phyloP scores from a whole-genome alignment of 2,797 vertebrate genomes.

The Pseudochirops cupreus region DNA sequence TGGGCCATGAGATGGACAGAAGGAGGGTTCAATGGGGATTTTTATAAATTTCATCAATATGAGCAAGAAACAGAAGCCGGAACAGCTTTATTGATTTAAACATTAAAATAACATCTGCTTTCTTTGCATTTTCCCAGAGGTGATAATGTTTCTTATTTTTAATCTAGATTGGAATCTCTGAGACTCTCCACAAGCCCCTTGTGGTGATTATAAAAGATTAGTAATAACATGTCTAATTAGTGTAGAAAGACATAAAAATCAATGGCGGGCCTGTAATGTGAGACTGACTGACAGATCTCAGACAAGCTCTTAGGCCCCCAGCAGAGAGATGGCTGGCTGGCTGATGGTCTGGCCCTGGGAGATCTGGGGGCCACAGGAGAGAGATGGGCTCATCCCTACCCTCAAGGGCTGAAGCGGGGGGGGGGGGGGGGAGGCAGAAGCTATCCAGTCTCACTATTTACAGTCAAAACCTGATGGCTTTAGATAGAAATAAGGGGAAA shows the following conservation, averaged over 20 bases:
- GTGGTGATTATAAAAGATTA: constrained; percentile 82
- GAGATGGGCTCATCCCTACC: background rate
- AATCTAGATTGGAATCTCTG: constrained; percentile 82
- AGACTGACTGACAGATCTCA: background rate
- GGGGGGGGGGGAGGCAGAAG: background rate
- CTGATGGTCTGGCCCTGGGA: background rate
- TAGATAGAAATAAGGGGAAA: background rate
- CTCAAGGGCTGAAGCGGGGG: background rate
- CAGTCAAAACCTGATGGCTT: constrained; percentile 1
- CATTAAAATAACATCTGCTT: constrained; percentile 83
- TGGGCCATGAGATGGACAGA: constrained; percentile 66
- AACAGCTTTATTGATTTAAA: constrained; percentile 84
- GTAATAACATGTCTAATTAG: constrained; percentile 81
- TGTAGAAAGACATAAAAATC: constrained; percentile 85
- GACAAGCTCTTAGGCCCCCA: background rate
- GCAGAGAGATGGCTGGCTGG: background rate
- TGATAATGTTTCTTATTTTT: constrained; percentile 83
- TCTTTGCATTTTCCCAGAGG: constrained; percentile 81
- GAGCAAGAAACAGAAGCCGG: constrained; percentile 77
- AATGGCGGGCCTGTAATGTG: constrained; percentile 62
- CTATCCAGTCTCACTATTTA: background rate
- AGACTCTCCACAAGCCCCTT: constrained; percentile 72
- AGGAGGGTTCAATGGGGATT: constrained; percentile 77
- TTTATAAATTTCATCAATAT: constrained; percentile 82
- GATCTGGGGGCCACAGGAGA: fast-evolving